A percentile compares a stretch with the other conserved stretches of the same genome.
These are phyloP conservation scores for Gymnocypris eckloni DNA, from an alignment of 2,797 vertebrate species.

Conservation along the genomic window DNA sequence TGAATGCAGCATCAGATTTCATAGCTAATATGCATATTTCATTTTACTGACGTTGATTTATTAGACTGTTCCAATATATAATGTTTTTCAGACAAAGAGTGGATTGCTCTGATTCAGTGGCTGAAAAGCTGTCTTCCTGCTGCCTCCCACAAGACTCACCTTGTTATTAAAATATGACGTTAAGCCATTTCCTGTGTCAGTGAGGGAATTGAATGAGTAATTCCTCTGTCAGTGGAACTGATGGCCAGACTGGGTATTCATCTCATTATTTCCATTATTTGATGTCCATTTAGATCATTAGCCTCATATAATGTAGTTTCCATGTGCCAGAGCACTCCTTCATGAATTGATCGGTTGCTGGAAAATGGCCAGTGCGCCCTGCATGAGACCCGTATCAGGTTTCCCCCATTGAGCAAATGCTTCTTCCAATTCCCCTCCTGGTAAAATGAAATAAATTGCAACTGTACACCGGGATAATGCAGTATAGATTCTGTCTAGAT, in stretches of 20 bases:
- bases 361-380: slow-evolving; percentile 44
- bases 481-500: slow-evolving; percentile 28
- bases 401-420: slow-evolving; percentile 39
- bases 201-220: slow-evolving; percentile 48
- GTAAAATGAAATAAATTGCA: slow-evolving; percentile 56
- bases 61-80: not conserved
- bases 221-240: slow-evolving; percentile 46
- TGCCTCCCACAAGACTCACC: slow-evolving; percentile 44
- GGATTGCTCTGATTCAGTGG: slow-evolving; percentile 21
- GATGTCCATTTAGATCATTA: slow-evolving; percentile 50
- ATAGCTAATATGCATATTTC: slow-evolving; percentile 14
- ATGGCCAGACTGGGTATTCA: slow-evolving; percentile 35
- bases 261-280: slow-evolving; percentile 48
- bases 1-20: slow-evolving; percentile 9
- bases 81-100: slow-evolving; percentile 5
- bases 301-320: slow-evolving; percentile 48
- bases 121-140: not conserved
- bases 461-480: slow-evolving; percentile 49
- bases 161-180: slow-evolving; percentile 38
- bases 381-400: slow-evolving; percentile 49
- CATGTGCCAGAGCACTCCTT: slow-evolving; percentile 31
- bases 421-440: slow-evolving; percentile 12
- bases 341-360: slow-evolving; percentile 52
- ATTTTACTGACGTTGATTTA: slow-evolving; percentile 11
- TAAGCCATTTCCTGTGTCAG: slow-evolving; percentile 49